Percentiles rank a stretch among this genome's conserved stretches.
phyloP scores from a whole-genome alignment of 2,797 vertebrate species.

The Alosa sapidissima region DNA sequence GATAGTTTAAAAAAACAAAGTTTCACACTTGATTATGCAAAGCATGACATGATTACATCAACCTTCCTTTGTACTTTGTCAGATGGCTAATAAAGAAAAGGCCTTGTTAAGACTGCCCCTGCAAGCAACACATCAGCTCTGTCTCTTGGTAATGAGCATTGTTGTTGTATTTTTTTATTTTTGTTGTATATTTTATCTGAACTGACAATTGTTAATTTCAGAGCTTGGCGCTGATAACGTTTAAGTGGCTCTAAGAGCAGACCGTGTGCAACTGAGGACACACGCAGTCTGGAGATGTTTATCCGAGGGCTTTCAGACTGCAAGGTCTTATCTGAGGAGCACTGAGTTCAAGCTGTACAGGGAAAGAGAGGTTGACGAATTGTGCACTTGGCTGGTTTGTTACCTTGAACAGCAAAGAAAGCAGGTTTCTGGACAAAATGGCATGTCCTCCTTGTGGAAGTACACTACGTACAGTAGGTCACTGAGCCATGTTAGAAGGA shows the following conservation, averaged over 20 bases:
- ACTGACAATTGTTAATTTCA: not conserved
- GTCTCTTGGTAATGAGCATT: not conserved
- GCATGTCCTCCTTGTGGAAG: not conserved
- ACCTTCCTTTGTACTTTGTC: not conserved
- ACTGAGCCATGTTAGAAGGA: not conserved
- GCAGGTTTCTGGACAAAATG: not conserved
- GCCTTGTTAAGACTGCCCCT: not conserved
- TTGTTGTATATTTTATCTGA: not conserved
- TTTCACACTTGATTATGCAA: too few species aligned
- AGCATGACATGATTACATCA: too few species aligned
- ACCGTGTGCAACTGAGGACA: not conserved
- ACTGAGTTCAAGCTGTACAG: not conserved
- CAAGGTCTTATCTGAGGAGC: not conserved
- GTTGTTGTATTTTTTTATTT: too few species aligned
- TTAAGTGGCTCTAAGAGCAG: not conserved
- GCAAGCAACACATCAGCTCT: not conserved
- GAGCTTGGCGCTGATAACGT: not conserved
- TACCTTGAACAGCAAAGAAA: not conserved
- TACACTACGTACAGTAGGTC: not conserved
- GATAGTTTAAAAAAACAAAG: too few species aligned
- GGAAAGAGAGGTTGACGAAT: not conserved
- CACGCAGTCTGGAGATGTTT: not conserved
- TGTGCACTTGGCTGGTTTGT: not conserved
- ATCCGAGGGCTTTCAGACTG: not conserved
- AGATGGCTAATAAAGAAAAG: not conserved